Evolutionary conservation across 2,888 invertebrate species (phyloP), one percentile per base, ranked within the genome.

Genomic region (Aethes cnicana): DNA sequence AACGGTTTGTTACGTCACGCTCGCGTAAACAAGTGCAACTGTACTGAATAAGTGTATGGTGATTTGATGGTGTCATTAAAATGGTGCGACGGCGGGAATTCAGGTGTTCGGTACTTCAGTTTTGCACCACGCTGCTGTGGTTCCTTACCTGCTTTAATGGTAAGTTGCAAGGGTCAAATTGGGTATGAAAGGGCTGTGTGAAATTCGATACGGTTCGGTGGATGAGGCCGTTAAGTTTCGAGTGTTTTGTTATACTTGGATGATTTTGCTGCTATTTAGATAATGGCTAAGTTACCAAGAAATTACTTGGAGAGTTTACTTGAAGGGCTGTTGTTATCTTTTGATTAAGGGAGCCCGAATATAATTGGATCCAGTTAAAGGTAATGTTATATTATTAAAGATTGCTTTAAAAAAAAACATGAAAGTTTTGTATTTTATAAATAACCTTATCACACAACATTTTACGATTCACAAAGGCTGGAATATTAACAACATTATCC

Each of bases 101-200:
- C 61, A 77, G 72, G 69, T 74, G 79, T 73, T 73, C 73, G 63
- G 69, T 72, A 63, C 71, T 78, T 66, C 81, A 79, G 61, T 64
- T 83, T 59, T 84, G 81, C 71, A 72, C 77, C 47, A 68, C 76
- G 50, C 61, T 85, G 43, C 60, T 88, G 66, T 86, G 84, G 84
- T 63, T 87, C 68, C 61, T 84, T 77, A 77, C 79, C 71, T 85
- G 82, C 77, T 80, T 85, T 56, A 77, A 81, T 67, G 85, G 88
- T 88, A 81, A 83, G 88, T 86, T 53, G 48, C 66, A 68, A 67
- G 73, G 68, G 70, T 71, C 68, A 71, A 69, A 70, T 68, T 73
- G 64, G 65, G 65, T 61, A 58, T 62, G 61, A 65, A 69, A 69
- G 74, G 67, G 65, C 62, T 63, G 57, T 63, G 57, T 55, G 59